Percentiles rank a stretch among this genome's conserved stretches.
These are phyloP conservation scores for Dipus sagitta DNA, from an alignment of 2,797 vertebrate genomes.

Conservation along the genomic window DNA sequence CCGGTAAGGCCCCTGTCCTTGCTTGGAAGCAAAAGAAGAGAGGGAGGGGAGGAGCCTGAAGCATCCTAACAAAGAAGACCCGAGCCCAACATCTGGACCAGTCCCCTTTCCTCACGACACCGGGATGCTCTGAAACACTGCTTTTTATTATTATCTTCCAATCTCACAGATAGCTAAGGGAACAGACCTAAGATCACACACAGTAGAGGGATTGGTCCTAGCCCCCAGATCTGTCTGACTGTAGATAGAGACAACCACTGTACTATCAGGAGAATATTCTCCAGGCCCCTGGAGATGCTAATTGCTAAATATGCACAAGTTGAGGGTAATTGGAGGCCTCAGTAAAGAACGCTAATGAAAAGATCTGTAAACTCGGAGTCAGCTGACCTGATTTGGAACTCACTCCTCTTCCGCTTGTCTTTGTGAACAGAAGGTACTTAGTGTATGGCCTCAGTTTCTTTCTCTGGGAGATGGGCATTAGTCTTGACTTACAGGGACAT, in stretches of 20 bases:
- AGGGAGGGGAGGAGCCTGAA: neutral
- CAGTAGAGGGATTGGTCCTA: neutral
- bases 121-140: neutral
- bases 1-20: neutral
- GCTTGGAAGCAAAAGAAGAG: neutral
- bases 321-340: neutral
- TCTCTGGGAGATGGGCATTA: neutral
- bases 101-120: neutral
- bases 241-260: neutral
- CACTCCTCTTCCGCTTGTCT: neutral
- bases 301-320: neutral
- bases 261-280: neutral
- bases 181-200: neutral
- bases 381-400: neutral
- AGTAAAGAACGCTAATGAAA: neutral
- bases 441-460: neutral
- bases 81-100: neutral
- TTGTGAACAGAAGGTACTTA: neutral
- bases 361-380: neutral
- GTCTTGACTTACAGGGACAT: neutral
- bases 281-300: too few relatives aligned
- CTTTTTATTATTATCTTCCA: neutral
- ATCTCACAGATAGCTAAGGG: neutral
- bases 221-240: neutral
- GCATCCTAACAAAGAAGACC: neutral